Conservation (phyloP, 2,888 invertebrate species). For the Rhagophthalmus giganteus region DNA sequence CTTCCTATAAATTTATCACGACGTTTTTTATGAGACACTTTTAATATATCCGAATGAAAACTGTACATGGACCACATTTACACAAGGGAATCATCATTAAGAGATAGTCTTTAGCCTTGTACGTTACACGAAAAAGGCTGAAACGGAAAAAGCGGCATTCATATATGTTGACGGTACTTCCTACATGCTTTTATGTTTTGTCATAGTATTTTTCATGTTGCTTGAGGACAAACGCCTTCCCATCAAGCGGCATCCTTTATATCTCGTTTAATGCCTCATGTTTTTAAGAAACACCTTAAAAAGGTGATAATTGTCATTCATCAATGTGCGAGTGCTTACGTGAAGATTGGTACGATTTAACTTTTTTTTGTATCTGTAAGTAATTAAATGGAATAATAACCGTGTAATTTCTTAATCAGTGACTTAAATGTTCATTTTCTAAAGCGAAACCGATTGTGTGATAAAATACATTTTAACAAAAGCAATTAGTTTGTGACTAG, state of each 20-base stretch:
- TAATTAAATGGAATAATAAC: no score
- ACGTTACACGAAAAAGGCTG: slow-evolving; percentile 44
- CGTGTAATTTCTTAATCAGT: background rate
- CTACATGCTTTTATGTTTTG: slow-evolving; percentile 50
- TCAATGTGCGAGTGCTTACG: slow-evolving; percentile 49
- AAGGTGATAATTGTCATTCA: slow-evolving; percentile 51
- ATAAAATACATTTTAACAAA: no score
- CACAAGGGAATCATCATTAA: slow-evolving; percentile 42
- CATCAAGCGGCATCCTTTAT: slow-evolving; percentile 51
- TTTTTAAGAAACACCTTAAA: slow-evolving; percentile 48
- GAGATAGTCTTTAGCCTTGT: slow-evolving; percentile 41
- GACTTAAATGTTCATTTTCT: no score
- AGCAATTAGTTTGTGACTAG: no score
- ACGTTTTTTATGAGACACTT: slow-evolving; percentile 34
- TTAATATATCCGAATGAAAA: slow-evolving; percentile 39
- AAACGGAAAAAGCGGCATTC: slow-evolving; percentile 47
- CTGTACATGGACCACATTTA: slow-evolving; percentile 31
- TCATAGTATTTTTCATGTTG: slow-evolving; percentile 48
- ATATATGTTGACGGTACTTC: slow-evolving; percentile 46
- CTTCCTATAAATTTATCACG: slow-evolving; percentile 39
- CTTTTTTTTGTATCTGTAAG: no score
- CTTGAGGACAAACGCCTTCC: slow-evolving; percentile 48
- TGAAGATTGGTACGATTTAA: no score
- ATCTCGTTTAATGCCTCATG: slow-evolving; percentile 52
- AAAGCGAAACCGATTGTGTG: no score